Conservation (phyloP, 2,113 vertebrate species). For the Lethenteron camtschaticum region DNA sequence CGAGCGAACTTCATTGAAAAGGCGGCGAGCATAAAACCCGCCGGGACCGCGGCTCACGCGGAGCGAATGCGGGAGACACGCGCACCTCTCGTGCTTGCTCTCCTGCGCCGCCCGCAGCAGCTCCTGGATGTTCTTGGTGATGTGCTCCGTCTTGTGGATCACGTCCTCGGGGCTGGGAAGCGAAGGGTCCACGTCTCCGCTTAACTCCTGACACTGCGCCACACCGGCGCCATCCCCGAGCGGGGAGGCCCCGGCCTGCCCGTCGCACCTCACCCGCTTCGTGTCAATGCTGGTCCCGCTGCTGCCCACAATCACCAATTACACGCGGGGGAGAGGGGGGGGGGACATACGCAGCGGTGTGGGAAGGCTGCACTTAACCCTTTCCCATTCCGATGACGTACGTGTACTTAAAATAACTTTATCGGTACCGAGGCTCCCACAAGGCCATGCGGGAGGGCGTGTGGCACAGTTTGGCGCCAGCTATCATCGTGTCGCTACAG, state of each 20-base stretch:
- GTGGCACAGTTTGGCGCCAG: too few relatives aligned
- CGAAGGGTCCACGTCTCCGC: constrained; percentile 18
- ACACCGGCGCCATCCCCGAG: constrained; percentile 32
- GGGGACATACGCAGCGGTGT: too few relatives aligned
- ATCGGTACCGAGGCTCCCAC: too few relatives aligned
- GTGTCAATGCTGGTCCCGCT: constrained; percentile 36
- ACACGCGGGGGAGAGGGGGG: too few relatives aligned
- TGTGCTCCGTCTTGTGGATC: constrained; percentile 86
- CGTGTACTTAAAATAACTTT: too few relatives aligned
- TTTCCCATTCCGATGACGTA: too few relatives aligned
- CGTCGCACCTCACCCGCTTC: constrained; percentile 38
- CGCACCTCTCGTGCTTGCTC: constrained; percentile 83
- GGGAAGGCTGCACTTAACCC: too few relatives aligned
- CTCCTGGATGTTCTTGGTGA: constrained; percentile 96
- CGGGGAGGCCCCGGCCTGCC: constrained; percentile 39
- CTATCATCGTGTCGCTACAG: too few relatives aligned
- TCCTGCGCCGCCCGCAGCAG: constrained; percentile 70
- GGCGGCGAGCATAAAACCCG: too few relatives aligned
- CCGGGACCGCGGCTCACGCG: not conserved
- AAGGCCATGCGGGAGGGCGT: too few relatives aligned
- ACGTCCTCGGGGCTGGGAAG: constrained; percentile 83
- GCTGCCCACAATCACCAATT: too few relatives aligned
- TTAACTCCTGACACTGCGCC: constrained; percentile 13
- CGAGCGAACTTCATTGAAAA: too few relatives aligned
- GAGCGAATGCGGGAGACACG: not conserved